Percentiles rank a stretch among this genome's conserved stretches.
Conservation (phyloP, 2,888 invertebrate genomes). For the Hirtodrosophila duncani region DNA sequence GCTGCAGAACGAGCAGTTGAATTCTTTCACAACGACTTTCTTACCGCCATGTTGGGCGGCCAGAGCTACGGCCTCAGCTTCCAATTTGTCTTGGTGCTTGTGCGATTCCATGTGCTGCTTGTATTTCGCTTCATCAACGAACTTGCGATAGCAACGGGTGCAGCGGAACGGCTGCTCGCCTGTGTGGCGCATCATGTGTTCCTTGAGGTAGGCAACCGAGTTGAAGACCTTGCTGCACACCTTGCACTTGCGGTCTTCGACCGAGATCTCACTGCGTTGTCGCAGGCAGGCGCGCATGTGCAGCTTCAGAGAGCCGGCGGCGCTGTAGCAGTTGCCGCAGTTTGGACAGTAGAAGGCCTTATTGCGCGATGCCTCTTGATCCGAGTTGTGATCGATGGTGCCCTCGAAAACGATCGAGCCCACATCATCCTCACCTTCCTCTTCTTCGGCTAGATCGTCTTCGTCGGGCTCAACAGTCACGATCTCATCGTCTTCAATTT, state of each 20-base stretch:
- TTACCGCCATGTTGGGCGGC: slow-evolving; percentile 72
- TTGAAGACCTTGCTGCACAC: slow-evolving; percentile 77
- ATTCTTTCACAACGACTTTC: slow-evolving; percentile 77
- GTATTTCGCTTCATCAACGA: slow-evolving; percentile 74
- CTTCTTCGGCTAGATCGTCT: slow-evolving; percentile 28
- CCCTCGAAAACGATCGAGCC: slow-evolving; percentile 52
- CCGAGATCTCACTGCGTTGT: slow-evolving; percentile 72
- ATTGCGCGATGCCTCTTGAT: slow-evolving; percentile 43
- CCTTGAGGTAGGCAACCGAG: slow-evolving; percentile 77
- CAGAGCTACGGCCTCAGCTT: slow-evolving; percentile 72
- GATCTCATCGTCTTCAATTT: slow-evolving; percentile 38
- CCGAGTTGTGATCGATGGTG: slow-evolving; percentile 47
- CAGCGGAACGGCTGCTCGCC: slow-evolving; percentile 77
- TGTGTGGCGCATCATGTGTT: slow-evolving; percentile 77
- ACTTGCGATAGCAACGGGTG: slow-evolving; percentile 76
- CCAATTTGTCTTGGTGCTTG: slow-evolving; percentile 74
- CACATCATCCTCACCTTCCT: slow-evolving; percentile 50
- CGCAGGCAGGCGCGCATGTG: slow-evolving; percentile 77
- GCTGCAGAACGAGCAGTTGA: slow-evolving; percentile 76
- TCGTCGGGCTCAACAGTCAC: slow-evolving; percentile 7
- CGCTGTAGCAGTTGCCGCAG: slow-evolving; percentile 77
- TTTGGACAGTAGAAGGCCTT: slow-evolving; percentile 78
- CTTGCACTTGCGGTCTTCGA: slow-evolving; percentile 76
- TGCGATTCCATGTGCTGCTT: slow-evolving; percentile 76
- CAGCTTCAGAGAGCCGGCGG: slow-evolving; percentile 76